Conservation (phyloP, 2,888 invertebrate species). For the Scaptomyza caliginosa region DNA sequence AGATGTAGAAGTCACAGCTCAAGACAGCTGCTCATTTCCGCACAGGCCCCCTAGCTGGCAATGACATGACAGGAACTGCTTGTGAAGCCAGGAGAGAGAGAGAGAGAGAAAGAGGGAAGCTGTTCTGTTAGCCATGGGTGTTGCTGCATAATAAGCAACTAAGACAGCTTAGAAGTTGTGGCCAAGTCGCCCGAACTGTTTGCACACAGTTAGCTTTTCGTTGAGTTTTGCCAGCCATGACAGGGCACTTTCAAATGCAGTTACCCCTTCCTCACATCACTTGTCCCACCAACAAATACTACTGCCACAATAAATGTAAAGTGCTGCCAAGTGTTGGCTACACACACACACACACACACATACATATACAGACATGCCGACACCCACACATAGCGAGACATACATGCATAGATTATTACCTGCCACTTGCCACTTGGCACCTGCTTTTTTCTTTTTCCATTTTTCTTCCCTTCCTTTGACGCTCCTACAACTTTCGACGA, state of each 20-base stretch:
- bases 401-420: constrained; percentile 79
- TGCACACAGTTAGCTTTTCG: constrained; percentile 54
- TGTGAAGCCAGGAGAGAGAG: constrained; percentile 5
- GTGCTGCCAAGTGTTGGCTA: constrained; percentile 75
- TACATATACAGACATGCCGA: constrained; percentile 1
- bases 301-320: constrained; percentile 78
- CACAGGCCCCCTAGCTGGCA: constrained; percentile 62
- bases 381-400: constrained; percentile 30
- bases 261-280: neutral
- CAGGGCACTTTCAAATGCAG: constrained; percentile 76
- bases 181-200: constrained; percentile 71
- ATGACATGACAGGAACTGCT: constrained; percentile 66
- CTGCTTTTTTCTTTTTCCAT: constrained; percentile 38
- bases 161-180: constrained; percentile 78
- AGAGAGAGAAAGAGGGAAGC: neutral
- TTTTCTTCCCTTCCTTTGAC: constrained; percentile 1
- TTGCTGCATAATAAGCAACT: constrained; percentile 75
- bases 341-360: constrained; percentile 26
- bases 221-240: constrained; percentile 52
- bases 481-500: constrained; percentile 58
- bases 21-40: constrained; percentile 79
- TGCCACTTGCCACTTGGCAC: constrained; percentile 80
- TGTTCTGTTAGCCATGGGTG: constrained; percentile 5
- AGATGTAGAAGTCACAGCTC: constrained; percentile 59
- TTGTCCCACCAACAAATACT: constrained; percentile 12